Evolutionary conservation across 2,888 invertebrate genomes (phyloP), one percentile per base, ranked within the genome.

Genomic region (Plagiodera versicolora): DNA sequence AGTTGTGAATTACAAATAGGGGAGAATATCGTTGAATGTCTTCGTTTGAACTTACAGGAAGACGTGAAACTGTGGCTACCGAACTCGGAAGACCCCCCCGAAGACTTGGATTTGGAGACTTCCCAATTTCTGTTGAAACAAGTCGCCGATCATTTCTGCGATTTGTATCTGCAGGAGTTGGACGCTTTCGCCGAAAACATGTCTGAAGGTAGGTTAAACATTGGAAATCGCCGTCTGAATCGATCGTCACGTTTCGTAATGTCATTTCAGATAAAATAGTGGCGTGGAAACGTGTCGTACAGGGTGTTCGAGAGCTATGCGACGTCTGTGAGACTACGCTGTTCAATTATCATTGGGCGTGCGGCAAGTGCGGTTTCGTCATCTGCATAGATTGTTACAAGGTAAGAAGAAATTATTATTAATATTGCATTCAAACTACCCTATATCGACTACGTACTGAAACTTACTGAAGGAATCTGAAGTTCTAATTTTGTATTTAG

Each of bases 281-380:
- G 74, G 95, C 95, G n/a, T 98, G 98, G 98, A 98, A 98, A 78
- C 87, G 95, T 69, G 93, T 96, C 2, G 95, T 98, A 28, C 92
- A 94, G 76, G 96, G 95, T 18, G 95, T 96, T 24, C 84, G 98
- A 28, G 98, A 98, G 82, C 95, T 98, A 87, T 98, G 98, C 79
- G 98, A 98, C 80, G 95, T 96, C 1, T 98, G 98, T 77, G 94
- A 95, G 79, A 98, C 98, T 0, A 98, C 98, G 0, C 83, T 98
- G 10, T 98, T 98, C 82, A 98, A 98, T 81, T 94, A 92, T 81
- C 98, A 98, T 80, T 98, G 96, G 95, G 95, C 95, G 1, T 98
- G 98, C 79, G 90, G 91, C 60, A 94, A 95, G 79, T 98, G 98
- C 79, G 96, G 95, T 56, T 98, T 97, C 81, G 95, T 95, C 63